Base-by-base conservation (phyloP, 2,888 invertebrate species). In the Pelosia muscerda region DNA sequence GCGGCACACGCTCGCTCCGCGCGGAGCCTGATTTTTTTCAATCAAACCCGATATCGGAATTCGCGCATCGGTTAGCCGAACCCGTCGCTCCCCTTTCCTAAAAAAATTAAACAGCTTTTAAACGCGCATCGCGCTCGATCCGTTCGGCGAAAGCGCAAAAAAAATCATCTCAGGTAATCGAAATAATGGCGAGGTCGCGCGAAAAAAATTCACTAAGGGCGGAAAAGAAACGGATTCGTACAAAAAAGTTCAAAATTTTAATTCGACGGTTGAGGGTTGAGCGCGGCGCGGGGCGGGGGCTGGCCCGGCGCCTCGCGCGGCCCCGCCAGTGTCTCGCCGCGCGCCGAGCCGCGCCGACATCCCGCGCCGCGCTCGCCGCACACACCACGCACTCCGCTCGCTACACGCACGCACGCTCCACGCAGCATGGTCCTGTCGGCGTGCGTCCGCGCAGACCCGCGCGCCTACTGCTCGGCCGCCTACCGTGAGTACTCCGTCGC, bases 141-240 rank as follows among this genome's bases (percentile, higher is more conserved):
- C 85, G 80, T 87, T 88, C 89, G 88, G 86, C 88, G 87, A 89
- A 86, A 88, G 88, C 88, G 86, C 75, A 81, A 91, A 49, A 89
- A 94, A 94, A 93, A 88, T 85, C 90, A 90, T 90, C 92, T 91
- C 95, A 95, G 95, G 95, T 95, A 95, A 94, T 92, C 92, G 92
- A 91, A 93, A 94, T 92, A 94, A 94, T 92, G 83, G 92, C 90
- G 90, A 90, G 88, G 81, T 85, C 87, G 88, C 91, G 91, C 91
- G 90, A 92, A 95, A 95, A 95, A 95, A 95, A 94, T 88, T 91
- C 93, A 93, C 93, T 90, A 93, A 92, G 93, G 94, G 94, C 90
- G 93, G 92, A 93, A 95, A 94, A 95, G 94, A 91, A 94, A 93
- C 93, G 92, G 93, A 94, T 94, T 95, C 86, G 82, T 76, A 91